Percentiles rank a stretch among this genome's conserved stretches.
Evolutionary conservation across 2,113 vertebrate species (phyloP).

Genomic region (Pseudolaguvia tuberculata): DNA sequence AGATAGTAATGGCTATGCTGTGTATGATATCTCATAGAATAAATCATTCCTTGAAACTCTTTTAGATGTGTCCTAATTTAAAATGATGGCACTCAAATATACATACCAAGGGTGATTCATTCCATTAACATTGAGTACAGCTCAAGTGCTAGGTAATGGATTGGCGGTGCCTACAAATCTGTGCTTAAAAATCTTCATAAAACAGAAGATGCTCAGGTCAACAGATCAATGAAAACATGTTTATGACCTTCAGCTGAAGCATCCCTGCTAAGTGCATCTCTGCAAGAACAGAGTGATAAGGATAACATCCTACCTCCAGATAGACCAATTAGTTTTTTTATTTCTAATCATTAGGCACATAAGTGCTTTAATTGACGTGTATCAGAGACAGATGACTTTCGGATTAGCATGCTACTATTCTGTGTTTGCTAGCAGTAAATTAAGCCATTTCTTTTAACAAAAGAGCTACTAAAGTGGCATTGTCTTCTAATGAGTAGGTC

Average conservation of each 20-base stretch:
- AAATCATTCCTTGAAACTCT: no score
- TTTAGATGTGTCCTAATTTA: no score
- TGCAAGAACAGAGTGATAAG: conserved; percentile 57
- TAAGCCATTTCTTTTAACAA: conserved; percentile 36
- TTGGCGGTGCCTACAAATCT: not conserved
- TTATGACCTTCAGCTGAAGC: conserved; percentile 38
- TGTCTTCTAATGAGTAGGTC: conserved; percentile 44
- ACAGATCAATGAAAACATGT: conserved; percentile 30
- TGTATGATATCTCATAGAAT: not conserved
- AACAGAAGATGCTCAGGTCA: not conserved
- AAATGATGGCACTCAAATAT: conserved; percentile 21
- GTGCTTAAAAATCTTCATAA: not conserved
- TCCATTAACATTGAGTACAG: not conserved
- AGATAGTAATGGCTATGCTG: not conserved
- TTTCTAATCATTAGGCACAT: conserved; percentile 66
- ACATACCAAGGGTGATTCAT: not conserved
- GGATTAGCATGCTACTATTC: conserved; percentile 60
- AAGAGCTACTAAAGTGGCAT: conserved; percentile 38
- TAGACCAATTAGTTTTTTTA: conserved; percentile 69
- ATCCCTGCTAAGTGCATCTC: conserved; percentile 54
- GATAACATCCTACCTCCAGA: conserved; percentile 66
- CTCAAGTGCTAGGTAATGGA: not conserved
- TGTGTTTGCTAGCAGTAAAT: conserved; percentile 52
- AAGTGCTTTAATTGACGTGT: conserved; percentile 73
- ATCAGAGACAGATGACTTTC: conserved; percentile 65